Evolutionary conservation across 2,113 vertebrate genomes (phyloP).

Genomic region (Rhinolophus sinicus): DNA sequence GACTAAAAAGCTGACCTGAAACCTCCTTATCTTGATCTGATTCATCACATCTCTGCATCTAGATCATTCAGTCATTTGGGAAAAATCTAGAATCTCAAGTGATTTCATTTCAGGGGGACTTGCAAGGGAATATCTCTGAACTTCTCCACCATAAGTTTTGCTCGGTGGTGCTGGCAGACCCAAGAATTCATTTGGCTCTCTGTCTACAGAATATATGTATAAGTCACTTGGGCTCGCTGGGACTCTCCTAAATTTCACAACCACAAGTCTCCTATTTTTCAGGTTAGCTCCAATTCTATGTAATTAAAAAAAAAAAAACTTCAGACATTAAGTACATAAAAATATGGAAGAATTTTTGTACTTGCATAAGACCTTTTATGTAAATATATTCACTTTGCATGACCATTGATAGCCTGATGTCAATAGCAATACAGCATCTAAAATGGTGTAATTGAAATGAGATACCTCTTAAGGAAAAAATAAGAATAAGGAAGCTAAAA

Average conservation of each 20-base stretch:
- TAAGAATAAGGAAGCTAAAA: neutral
- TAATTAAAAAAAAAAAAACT: neutral
- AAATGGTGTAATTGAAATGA: neutral
- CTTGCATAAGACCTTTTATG: neutral
- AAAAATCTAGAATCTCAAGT: neutral
- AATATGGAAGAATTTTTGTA: neutral
- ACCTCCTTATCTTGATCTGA: neutral
- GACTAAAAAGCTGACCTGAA: neutral
- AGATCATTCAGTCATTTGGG: neutral
- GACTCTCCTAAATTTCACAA: neutral
- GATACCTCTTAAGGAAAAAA: neutral
- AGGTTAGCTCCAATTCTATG: neutral
- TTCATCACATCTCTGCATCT: neutral
- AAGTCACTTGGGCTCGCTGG: neutral
- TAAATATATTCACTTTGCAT: neutral
- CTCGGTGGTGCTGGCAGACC: neutral
- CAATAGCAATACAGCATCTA: neutral
- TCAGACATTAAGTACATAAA: neutral
- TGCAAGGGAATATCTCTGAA: neutral
- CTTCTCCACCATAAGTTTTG: neutral
- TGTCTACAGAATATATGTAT: neutral
- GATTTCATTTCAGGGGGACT: neutral
- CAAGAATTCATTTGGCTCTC: neutral
- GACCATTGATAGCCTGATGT: no score
- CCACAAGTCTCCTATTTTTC: neutral